A percentile compares a stretch with the other conserved stretches of the same genome.
phyloP scores from a whole-genome alignment of 2,797 vertebrate genomes.

The Myotis findleyi region DNA sequence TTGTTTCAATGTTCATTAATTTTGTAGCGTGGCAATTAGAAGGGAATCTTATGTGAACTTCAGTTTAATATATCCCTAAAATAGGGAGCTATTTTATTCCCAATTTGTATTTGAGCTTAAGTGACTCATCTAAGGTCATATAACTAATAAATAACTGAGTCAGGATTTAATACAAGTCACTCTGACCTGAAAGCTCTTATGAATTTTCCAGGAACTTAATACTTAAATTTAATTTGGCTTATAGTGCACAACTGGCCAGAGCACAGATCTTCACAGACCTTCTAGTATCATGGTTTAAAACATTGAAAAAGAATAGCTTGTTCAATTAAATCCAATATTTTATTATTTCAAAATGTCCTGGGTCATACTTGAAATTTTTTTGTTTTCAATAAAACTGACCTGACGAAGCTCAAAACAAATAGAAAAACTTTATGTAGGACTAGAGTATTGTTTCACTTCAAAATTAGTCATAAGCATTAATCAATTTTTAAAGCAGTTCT shows the following conservation, averaged over 20 bases:
- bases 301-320: background rate
- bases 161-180: background rate
- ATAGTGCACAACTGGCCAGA: background rate
- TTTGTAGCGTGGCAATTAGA: background rate
- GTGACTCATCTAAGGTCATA: background rate
- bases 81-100: background rate
- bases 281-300: background rate
- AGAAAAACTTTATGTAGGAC: constrained; percentile 3
- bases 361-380: background rate
- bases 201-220: background rate
- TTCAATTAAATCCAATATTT: background rate
- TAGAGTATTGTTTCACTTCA: constrained; percentile 40
- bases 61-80: background rate
- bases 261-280: background rate
- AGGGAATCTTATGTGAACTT: background rate
- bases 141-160: background rate
- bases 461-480: constrained; percentile 4
- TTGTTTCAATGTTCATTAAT: background rate
- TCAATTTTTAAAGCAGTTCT: constrained; percentile 32
- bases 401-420: background rate
- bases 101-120: background rate
- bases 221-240: constrained; percentile 12
- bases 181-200: background rate
- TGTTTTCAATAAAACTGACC: constrained; percentile 32
- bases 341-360: constrained; percentile 20